Evolutionary conservation across 2,113 vertebrate genomes (phyloP), one percentile per base, ranked within the genome.

Genomic region (Myrmecophaga tridactyla): DNA sequence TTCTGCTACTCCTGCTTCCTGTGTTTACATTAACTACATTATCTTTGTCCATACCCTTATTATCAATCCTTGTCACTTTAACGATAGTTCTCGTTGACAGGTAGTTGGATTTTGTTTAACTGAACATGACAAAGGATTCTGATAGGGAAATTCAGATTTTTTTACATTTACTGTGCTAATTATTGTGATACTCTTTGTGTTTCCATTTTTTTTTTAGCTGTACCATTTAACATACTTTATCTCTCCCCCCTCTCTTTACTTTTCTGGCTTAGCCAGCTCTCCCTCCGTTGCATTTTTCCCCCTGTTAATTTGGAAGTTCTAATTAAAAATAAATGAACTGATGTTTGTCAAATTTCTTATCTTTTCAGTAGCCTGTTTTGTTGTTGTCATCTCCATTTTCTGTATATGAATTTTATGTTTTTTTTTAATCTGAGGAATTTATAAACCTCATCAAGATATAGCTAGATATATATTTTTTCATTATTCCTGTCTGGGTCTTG

Each of bases 161-260:
- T n/a, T n/a, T 31, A 53, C 9, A 67, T 69, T 94, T 88, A 78
- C 53, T 84, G 31, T 89, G 23, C 67, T 51, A 80, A 25, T 86
- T 15, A 83, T 84, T 51, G 82, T 92, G 10, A 13, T 69, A 88
- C 56, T 82, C 73, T 67, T 92, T 78, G 6, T 94, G n/a, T 72
- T 90, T 90, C 25, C 62, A 78, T 41, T 80, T 91, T 67, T 91
- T 67, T 75, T 94, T 94, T 86, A 89, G 17, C 9, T 73, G 90
- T 90, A 86, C 25, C 89, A 15, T n/a, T 92, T 56, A 92, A 65
- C 53, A 69, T 63, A 69, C 12, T 34, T 82, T 29, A 75, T 86
- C 29, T 72, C 69, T 86, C 72, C 31, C 65, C 81, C 67, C 27
- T 87, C 29, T 72, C 60, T 46, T 77, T 85, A 13, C 39, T 83